Base-by-base conservation (phyloP, 2,113 vertebrate genomes). In the Chaenocephalus aceratus region DNA sequence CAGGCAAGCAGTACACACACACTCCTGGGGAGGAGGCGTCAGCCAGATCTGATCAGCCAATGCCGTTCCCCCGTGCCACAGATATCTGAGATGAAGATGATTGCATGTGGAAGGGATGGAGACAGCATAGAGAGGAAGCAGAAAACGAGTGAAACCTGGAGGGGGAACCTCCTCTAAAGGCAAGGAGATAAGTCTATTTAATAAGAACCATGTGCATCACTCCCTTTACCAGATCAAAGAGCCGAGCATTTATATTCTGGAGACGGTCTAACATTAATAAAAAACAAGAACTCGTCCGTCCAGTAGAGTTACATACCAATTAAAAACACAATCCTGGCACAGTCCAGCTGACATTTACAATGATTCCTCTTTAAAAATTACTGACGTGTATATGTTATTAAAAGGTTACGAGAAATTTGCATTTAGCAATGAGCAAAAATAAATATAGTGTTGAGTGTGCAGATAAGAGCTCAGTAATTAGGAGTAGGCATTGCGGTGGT, bases 61-160 rank as follows among this genome's bases (percentile, higher is more conserved):
- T 96, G 95, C 94, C 94, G 96, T 95, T 96, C 96, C 96, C 95
- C 95, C 94, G 97, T 95, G 96, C 96, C 93, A 95, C 94, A 91
- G 96, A 96, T 96, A 97, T 97, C 97, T 95, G 96, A 96, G 97
- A 99, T 97, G 97, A 98, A 97, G 97, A 98, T 97, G 96, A 98
- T 97, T 97, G 97, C 97, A 97, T 92, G 95, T 96, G 96, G 95
- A 96, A 96, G 96, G 95, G 96, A 96, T 95, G 96, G 96, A 97
- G 95, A 96, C 95, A 94, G 94, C 80, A 85, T 79, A 84, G 93
- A 92, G 88, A 89, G 91, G 45, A 49, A 26, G 44, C 48, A 15
- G 64, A 60, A 72, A 89, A 90, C 93, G 91, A 89, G 51, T 84
- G 89, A 94, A 90, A 92, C 91, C 95, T 94, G 92, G 89, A 87